A percentile compares a stretch with the other conserved stretches of the same genome.
These are phyloP conservation scores for Percopsis transmontana DNA, from an alignment of 2,113 vertebrate genomes.

Conservation along the genomic window DNA sequence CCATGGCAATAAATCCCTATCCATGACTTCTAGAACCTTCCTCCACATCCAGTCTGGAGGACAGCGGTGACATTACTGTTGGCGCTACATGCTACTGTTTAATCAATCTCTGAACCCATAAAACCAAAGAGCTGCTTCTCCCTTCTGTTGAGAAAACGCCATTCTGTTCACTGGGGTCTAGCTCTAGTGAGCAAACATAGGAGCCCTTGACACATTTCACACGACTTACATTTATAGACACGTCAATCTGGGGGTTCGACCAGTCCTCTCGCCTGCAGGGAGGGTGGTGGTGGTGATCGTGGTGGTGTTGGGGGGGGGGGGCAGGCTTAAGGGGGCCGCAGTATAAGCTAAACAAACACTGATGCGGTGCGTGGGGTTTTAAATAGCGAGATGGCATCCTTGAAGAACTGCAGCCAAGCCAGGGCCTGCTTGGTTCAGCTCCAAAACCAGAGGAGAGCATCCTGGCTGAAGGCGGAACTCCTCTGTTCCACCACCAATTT, in stretches of 20 bases:
- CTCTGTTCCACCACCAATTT: constrained; percentile 48
- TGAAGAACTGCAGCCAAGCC: constrained; percentile 53
- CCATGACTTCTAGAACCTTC: too few species aligned
- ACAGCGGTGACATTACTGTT: background rate
- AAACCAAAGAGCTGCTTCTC: constrained; percentile 6
- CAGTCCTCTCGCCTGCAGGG: constrained; percentile 15
- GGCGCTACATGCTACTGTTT: constrained; percentile 4
- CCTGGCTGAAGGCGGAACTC: constrained; percentile 48
- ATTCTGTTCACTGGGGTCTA: background rate
- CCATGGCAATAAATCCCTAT: constrained; percentile 1
- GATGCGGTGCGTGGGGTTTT: constrained; percentile 39
- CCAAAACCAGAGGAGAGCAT: constrained; percentile 64
- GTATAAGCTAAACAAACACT: constrained; percentile 57
- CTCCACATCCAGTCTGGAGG: background rate
- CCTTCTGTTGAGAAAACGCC: background rate
- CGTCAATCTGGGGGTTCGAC: constrained; percentile 15
- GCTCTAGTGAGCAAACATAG: background rate
- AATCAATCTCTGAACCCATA: constrained; percentile 6
- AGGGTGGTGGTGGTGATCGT: constrained; percentile 4
- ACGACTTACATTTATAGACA: constrained; percentile 20
- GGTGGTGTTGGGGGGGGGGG: background rate
- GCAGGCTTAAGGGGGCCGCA: constrained; percentile 31
- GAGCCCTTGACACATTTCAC: constrained; percentile 18
- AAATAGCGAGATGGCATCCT: constrained; percentile 59
- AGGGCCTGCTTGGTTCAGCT: constrained; percentile 54